phyloP scores from a whole-genome alignment of 2,113 vertebrate species.

The Campylomormyrus tamandua region DNA sequence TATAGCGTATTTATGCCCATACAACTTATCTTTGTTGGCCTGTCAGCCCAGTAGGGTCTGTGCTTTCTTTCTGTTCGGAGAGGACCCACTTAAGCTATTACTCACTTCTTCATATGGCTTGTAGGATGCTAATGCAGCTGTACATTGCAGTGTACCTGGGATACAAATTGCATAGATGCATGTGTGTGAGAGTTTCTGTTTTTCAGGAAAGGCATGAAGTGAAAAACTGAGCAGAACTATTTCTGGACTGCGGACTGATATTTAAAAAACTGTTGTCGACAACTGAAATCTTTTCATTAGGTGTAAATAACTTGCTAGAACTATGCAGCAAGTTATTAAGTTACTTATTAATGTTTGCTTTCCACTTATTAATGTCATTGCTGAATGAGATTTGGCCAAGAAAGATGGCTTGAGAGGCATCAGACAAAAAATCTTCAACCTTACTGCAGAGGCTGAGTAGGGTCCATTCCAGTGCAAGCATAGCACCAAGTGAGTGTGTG shows the following conservation, averaged over 20 bases:
- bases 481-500: background rate
- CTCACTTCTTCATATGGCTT: background rate
- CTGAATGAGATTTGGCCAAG: background rate
- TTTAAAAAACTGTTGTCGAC: background rate
- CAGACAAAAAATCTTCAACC: background rate
- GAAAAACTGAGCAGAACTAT: background rate
- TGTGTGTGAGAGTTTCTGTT: background rate
- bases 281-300: background rate
- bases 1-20: background rate
- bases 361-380: background rate
- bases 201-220: background rate
- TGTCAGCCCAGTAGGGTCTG: background rate
- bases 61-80: background rate
- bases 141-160: background rate
- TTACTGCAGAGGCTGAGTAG: background rate
- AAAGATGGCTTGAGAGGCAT: background rate
- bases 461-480: background rate
- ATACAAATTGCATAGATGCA: background rate
- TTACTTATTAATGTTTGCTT: background rate
- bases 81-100: background rate
- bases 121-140: background rate
- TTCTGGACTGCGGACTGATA: background rate
- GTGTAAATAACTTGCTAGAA: background rate
- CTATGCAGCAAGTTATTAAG: background rate
- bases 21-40: background rate